These are phyloP conservation scores for Apodemia zela DNA, from an alignment of 2,888 invertebrate genomes.

Conservation along the genomic window DNA sequence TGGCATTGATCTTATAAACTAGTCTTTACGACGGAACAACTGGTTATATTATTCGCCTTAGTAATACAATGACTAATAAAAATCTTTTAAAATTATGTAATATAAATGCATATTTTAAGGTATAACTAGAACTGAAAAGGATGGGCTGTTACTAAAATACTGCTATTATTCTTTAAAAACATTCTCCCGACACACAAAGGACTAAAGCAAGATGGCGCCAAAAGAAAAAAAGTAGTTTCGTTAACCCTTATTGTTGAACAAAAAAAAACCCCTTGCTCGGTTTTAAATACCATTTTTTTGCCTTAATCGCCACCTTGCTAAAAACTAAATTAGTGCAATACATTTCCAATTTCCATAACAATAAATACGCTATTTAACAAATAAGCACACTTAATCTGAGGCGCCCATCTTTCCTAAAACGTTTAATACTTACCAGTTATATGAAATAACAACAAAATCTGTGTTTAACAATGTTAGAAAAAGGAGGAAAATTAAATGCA, in stretches of 20 bases:
- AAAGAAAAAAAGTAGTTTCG: too few relatives aligned
- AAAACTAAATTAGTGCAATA: neutral
- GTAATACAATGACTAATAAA: slow-evolving; percentile 25
- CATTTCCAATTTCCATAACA: slow-evolving; percentile 12
- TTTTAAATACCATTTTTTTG: too few relatives aligned
- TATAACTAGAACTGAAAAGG: slow-evolving; percentile 37
- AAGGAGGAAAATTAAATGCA: slow-evolving; percentile 49
- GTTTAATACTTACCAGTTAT: slow-evolving; percentile 45
- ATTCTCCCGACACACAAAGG: slow-evolving; percentile 23
- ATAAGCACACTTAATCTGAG: slow-evolving; percentile 40
- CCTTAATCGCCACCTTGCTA: neutral
- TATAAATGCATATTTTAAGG: slow-evolving; percentile 52
- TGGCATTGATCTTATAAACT: slow-evolving; percentile 35
- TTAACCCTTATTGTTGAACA: too few relatives aligned
- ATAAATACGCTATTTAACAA: slow-evolving; percentile 19
- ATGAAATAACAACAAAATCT: slow-evolving; percentile 46
- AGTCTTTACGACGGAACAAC: slow-evolving; percentile 37
- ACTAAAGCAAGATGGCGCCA: too few relatives aligned
- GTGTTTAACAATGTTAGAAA: slow-evolving; percentile 42
- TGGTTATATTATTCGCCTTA: slow-evolving; percentile 28
- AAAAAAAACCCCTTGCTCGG: too few relatives aligned
- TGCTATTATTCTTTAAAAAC: slow-evolving; percentile 47
- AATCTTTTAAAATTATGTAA: slow-evolving; percentile 26
- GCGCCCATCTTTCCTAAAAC: slow-evolving; percentile 47
- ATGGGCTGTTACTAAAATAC: slow-evolving; percentile 46